phyloP scores from a whole-genome alignment of 2,888 invertebrate species.

The Criorhina ranunculi region DNA sequence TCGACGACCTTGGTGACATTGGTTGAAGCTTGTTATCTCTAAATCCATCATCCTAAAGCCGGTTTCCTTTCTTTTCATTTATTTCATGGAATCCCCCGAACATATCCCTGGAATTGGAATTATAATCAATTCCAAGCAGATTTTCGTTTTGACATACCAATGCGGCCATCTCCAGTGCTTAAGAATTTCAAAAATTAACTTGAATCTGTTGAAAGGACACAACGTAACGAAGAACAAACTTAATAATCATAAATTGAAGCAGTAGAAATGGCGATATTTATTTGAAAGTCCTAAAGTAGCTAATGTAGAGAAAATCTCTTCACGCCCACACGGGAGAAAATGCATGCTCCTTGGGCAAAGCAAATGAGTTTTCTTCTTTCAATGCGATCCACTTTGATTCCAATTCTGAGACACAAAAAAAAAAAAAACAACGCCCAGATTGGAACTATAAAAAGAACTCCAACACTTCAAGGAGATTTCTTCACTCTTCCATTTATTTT shows the following conservation, averaged over 20 bases:
- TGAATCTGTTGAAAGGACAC: conserved; percentile 1
- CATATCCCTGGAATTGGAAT: conserved; percentile 27
- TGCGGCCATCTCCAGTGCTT: background rate
- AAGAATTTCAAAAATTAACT: conserved; percentile 39
- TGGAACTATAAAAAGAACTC: conserved; percentile 25
- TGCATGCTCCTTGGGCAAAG: conserved; percentile 35
- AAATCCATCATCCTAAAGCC: conserved; percentile 4
- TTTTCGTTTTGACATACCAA: conserved; percentile 16
- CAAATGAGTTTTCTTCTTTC: conserved; percentile 40
- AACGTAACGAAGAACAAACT: conserved; percentile 28
- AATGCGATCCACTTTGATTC: conserved; percentile 11
- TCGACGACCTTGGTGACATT: conserved; percentile 3
- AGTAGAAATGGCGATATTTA: conserved; percentile 9
- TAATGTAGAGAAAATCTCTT: conserved; percentile 18
- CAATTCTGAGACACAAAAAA: conserved; percentile 1
- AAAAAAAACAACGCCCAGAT: too few relatives aligned
- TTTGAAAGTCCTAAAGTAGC: conserved; percentile 15
- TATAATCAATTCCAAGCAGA: conserved; percentile 37
- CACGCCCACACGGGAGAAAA: conserved; percentile 5
- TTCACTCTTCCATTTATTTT: conserved; percentile 6
- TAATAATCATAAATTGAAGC: conserved; percentile 70
- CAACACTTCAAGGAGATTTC: conserved; percentile 26
- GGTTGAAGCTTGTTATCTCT: conserved; percentile 6
- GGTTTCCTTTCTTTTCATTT: background rate
- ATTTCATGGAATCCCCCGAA: conserved; percentile 3